Evolutionary conservation across 2,888 invertebrate species (phyloP).

Genomic region (Iselma pallidipennis): DNA sequence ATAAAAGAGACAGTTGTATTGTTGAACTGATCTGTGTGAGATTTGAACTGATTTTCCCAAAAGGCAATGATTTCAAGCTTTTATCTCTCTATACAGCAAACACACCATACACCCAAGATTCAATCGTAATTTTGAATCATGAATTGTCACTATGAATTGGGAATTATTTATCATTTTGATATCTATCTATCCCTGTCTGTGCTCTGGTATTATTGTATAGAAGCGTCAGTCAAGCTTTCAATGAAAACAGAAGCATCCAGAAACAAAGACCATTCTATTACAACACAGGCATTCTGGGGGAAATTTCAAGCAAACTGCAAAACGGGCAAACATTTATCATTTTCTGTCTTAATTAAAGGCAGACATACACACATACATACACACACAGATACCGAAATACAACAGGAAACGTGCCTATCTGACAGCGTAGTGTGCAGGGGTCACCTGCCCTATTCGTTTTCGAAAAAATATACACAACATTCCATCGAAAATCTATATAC

Average conservation of each 20-base stretch:
- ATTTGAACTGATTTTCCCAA: too few relatives aligned
- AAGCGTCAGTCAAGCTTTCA: not conserved
- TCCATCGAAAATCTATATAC: too few relatives aligned
- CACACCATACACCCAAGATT: not conserved
- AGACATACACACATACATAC: not conserved
- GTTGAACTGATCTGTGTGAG: not conserved
- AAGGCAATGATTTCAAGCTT: not conserved
- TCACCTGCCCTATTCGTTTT: too few relatives aligned
- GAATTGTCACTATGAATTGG: not conserved
- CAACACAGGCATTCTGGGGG: not conserved
- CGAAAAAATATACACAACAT: too few relatives aligned
- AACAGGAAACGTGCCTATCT: constrained; percentile 12
- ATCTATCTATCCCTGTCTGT: not conserved
- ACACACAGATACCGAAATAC: constrained; percentile 1
- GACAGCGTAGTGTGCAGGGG: too few relatives aligned
- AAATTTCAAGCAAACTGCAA: constrained; percentile 4
- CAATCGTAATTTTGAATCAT: not conserved
- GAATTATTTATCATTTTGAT: not conserved
- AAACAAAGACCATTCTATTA: constrained; percentile 1
- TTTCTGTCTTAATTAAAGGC: constrained; percentile 22
- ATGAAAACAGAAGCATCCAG: constrained; percentile 3
- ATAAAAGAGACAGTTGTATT: too few relatives aligned
- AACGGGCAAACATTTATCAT: constrained; percentile 19
- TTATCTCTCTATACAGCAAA: not conserved
- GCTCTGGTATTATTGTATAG: not conserved